Evolutionary conservation across 2,888 invertebrate species (phyloP).

Genomic region (Hipparchia semele): DNA sequence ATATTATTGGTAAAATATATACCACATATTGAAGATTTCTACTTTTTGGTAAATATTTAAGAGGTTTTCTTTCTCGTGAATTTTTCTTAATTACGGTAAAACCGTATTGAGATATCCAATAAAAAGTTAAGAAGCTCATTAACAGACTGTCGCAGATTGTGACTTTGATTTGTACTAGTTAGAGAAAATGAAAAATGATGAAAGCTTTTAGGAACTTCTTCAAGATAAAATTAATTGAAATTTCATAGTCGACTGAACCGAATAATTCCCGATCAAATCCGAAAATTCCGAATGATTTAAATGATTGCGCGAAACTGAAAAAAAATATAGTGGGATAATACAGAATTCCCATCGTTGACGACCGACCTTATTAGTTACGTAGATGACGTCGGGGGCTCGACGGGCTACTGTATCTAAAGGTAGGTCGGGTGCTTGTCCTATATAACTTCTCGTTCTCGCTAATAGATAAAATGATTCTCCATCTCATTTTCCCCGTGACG

Average conservation of each 20-base stretch:
- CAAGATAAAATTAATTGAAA: neutral
- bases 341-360: neutral
- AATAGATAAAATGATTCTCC: neutral
- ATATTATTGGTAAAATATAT: too few species aligned
- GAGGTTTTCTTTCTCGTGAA: too few species aligned
- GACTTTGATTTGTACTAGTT: neutral
- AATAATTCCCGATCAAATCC: neutral
- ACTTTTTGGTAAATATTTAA: too few species aligned
- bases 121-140: neutral
- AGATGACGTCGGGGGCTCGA: conserved; percentile 21
- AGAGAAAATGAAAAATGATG: neutral
- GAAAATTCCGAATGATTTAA: neutral
- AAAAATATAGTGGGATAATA: conserved; percentile 10
- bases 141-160: too few species aligned
- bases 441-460: conserved; percentile 18
- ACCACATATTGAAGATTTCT: too few species aligned
- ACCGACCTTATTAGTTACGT: conserved; percentile 19
- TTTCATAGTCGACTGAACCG: neutral
- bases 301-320: neutral
- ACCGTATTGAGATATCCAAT: neutral
- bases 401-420: conserved; percentile 25
- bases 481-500: conserved; percentile 20
- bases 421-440: conserved; percentile 27
- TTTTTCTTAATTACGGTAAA: neutral
- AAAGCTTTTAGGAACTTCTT: neutral